Evolutionary conservation across 2,113 vertebrate genomes (phyloP).

Genomic region (Sporophila hypoxantha): DNA sequence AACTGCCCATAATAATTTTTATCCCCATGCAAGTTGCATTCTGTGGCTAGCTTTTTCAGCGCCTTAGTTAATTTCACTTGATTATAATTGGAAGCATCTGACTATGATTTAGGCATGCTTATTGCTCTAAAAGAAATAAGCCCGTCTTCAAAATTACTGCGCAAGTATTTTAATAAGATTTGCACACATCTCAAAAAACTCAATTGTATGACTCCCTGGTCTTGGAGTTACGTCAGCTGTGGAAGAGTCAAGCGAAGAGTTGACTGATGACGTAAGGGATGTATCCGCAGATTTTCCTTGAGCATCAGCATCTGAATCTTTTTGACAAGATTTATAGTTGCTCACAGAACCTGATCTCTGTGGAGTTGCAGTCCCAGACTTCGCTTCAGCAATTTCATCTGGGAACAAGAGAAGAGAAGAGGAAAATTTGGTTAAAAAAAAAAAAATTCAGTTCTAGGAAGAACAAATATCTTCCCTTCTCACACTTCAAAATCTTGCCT

Average conservation of each 20-base stretch:
- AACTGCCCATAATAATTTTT: slow-evolving; percentile 41
- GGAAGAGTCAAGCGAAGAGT: slow-evolving; percentile 87
- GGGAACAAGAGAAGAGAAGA: neutral
- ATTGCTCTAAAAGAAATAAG: slow-evolving; percentile 91
- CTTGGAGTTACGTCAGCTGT: slow-evolving; percentile 78
- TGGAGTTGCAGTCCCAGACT: slow-evolving; percentile 90
- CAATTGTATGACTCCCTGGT: slow-evolving; percentile 96
- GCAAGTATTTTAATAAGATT: slow-evolving; percentile 99
- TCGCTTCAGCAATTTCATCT: slow-evolving; percentile 91
- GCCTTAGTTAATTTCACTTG: slow-evolving; percentile 75
- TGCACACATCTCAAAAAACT: slow-evolving; percentile 98
- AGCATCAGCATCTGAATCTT: slow-evolving; percentile 80
- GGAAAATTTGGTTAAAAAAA: neutral
- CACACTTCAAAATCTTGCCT: neutral
- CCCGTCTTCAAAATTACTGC: slow-evolving; percentile 80
- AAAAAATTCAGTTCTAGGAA: neutral
- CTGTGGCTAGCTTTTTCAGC: slow-evolving; percentile 72
- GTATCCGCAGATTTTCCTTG: slow-evolving; percentile 78
- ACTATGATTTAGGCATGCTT: slow-evolving; percentile 91
- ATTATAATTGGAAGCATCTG: slow-evolving; percentile 81
- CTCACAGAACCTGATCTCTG: slow-evolving; percentile 90
- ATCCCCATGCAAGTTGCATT: slow-evolving; percentile 68
- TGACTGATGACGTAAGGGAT: slow-evolving; percentile 88
- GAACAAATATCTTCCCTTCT: neutral
- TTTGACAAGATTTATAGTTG: slow-evolving; percentile 83